phyloP scores from a whole-genome alignment of 2,888 invertebrate species.

The Volucella bombylans region DNA sequence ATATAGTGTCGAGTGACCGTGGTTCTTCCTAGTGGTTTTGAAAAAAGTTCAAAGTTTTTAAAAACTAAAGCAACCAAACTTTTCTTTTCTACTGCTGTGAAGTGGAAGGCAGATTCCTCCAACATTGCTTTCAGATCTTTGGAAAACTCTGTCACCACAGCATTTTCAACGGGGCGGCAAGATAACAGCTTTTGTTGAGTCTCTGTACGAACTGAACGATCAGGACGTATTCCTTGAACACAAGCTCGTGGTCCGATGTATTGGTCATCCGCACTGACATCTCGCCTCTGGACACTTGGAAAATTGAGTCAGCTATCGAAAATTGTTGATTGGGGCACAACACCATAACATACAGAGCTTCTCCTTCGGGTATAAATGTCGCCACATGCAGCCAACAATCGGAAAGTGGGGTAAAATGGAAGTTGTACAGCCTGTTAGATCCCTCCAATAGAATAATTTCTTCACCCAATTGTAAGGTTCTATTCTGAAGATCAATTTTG shows the following conservation, averaged over 20 bases:
- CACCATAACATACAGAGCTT: neutral
- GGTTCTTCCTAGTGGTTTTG: neutral
- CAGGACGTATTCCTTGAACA: too few relatives aligned
- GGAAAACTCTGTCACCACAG: neutral
- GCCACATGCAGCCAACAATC: neutral
- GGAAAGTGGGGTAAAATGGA: too few relatives aligned
- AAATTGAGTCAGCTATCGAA: too few relatives aligned
- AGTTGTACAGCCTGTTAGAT: too few relatives aligned
- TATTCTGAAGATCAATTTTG: too few relatives aligned
- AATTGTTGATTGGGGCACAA: neutral
- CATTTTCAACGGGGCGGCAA: slow-evolving; percentile 17
- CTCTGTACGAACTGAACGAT: neutral
- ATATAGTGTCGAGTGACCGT: neutral
- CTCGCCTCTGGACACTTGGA: too few relatives aligned
- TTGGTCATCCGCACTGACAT: neutral
- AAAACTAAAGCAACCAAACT: neutral
- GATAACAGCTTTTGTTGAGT: neutral
- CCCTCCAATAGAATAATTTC: neutral
- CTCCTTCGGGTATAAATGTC: neutral
- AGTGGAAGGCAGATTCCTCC: neutral
- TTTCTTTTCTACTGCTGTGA: neutral
- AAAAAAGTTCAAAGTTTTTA: neutral
- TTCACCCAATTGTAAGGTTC: too few relatives aligned
- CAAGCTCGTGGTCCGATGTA: neutral
- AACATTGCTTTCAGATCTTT: neutral